These are phyloP conservation scores for Eumacrocentrus americanus DNA, from an alignment of 2,888 invertebrate species.

Conservation along the genomic window DNA sequence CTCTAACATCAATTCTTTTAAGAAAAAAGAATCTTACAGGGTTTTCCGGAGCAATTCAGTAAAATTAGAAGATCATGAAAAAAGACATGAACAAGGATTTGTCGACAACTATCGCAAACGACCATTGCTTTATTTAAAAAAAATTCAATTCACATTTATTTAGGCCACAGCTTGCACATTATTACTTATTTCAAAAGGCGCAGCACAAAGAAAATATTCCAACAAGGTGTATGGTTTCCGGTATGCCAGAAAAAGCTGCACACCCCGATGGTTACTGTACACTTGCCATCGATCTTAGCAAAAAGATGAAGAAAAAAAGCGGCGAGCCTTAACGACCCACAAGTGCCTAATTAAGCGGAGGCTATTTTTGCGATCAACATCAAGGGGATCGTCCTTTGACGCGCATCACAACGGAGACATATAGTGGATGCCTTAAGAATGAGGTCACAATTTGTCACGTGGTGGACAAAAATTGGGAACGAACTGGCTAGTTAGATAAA, in stretches of 20 bases:
- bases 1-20: too few species aligned
- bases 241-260: background rate
- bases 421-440: constrained; percentile 44
- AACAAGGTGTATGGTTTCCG: constrained; percentile 13
- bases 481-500: constrained; percentile 15
- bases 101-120: too few species aligned
- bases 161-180: background rate
- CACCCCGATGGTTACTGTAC: background rate
- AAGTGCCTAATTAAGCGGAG: constrained; percentile 28
- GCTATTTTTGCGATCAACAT: constrained; percentile 22
- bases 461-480: constrained; percentile 41
- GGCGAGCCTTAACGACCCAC: constrained; percentile 4
- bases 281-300: constrained; percentile 9
- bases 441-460: constrained; percentile 56
- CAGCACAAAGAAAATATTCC: background rate
- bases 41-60: too few species aligned
- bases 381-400: constrained; percentile 6
- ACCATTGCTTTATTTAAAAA: too few species aligned
- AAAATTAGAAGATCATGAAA: too few species aligned
- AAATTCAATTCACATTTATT: too few species aligned
- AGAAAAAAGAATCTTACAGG: too few species aligned
- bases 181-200: background rate
- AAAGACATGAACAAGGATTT: too few species aligned
- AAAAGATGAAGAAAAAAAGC: constrained; percentile 1
- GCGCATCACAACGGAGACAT: constrained; percentile 3